Base-by-base conservation (phyloP, 2,113 vertebrate species). In the Microcebus griseorufus region DNA sequence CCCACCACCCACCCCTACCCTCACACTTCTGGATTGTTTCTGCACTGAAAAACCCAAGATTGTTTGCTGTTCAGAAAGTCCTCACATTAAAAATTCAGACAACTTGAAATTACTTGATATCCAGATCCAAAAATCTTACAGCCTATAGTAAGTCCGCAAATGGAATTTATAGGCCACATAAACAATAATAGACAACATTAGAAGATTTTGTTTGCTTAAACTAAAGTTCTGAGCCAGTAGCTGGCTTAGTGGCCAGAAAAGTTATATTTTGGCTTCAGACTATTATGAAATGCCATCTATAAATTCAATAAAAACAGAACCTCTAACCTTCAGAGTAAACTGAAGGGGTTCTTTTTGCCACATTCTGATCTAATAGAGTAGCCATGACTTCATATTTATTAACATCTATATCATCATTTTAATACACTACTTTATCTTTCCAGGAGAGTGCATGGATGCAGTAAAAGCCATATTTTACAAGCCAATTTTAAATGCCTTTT, bases 371-470 rank as follows among this genome's bases (percentile, higher is more conserved):
- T 97, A 98, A 98, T 75, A 92, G 91, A 95, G 96, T 96, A 94
- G 84, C 97, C 85, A 97, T 89, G 90, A 96, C 86, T 96, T 98
- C 87, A 97, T 98, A 97, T 97, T 95, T 98, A 98, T 98, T 98
- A 98, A 98, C 98, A 98, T 92, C 90, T 93, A 97, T 97, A 97
- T 97, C 98, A 96, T 67, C 32, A 85, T 98, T 98, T 98, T 98
- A 98, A 98, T 97, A 97, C n/a, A 85, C 62, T 90, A 64, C 88
- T 97, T 97, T 93, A 96, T 97, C 83, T 96, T 98, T 98, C 70
- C 94, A 97, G 84, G 87, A 98, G 97, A 97, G 60, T 97, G 82
- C 70, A 34, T 53, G 16, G 94, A 70, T 95, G 39, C 62, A 64
- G 93, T 51, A 27, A 90, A 94, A 93, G 76, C 69, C 51, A 45